Evolutionary conservation across 1,140 invertebrate species (phyloP).

Genomic region (Listronotus bonariensis): DNA sequence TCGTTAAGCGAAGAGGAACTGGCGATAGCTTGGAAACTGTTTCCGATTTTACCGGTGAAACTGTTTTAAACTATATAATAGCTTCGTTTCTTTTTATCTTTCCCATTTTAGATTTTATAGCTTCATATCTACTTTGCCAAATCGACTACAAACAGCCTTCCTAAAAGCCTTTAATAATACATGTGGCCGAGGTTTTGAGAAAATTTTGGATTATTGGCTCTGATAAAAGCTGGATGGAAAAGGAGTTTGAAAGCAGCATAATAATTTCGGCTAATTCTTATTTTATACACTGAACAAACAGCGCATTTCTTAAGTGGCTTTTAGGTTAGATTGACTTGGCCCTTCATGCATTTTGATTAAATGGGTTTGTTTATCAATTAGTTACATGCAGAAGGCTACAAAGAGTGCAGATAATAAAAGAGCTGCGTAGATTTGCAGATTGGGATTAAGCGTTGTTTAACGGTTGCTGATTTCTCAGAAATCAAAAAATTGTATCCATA

Average conservation of each 20-base stretch:
- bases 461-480: no score
- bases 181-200: slow-evolving; percentile 20
- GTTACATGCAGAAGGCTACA: no score
- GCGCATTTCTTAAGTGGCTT: no score
- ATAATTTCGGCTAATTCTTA: slow-evolving; percentile 11
- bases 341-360: no score
- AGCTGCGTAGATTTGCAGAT: no score
- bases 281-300: slow-evolving; percentile 7
- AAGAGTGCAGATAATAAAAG: no score
- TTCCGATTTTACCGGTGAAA: slow-evolving; percentile 38
- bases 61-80: slow-evolving; percentile 41
- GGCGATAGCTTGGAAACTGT: slow-evolving; percentile 39
- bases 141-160: slow-evolving; percentile 40
- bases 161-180: slow-evolving; percentile 49
- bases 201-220: slow-evolving; percentile 16
- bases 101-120: slow-evolving; percentile 42
- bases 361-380: no score
- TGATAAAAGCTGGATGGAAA: neutral
- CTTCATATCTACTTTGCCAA: slow-evolving; percentile 41
- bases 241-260: neutral
- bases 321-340: no score
- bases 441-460: no score
- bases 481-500: no score
- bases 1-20: slow-evolving; percentile 37
- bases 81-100: slow-evolving; percentile 40